Evolutionary conservation across 2,113 vertebrate genomes (phyloP).

Genomic region (Hiodon alosoides): DNA sequence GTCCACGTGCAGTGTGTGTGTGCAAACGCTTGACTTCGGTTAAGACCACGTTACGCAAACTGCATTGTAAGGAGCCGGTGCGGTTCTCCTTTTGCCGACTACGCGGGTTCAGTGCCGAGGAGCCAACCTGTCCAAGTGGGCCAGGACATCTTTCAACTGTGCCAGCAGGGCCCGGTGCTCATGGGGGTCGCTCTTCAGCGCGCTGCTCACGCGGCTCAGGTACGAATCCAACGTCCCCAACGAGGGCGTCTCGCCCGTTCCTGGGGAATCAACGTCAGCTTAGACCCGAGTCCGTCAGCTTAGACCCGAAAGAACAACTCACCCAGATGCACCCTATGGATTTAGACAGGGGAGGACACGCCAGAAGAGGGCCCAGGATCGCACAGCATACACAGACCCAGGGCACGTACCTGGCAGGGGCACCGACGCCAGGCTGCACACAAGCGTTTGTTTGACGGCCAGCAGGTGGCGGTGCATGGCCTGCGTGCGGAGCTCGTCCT

Average conservation of each 20-base stretch:
- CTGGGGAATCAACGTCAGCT: constrained; percentile 48
- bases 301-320: too few relatives aligned
- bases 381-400: not conserved
- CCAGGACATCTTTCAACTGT: constrained; percentile 85
- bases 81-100: not conserved
- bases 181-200: constrained; percentile 81
- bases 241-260: constrained; percentile 86
- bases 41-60: too few relatives aligned
- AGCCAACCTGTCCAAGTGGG: constrained; percentile 82
- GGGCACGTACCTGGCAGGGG: constrained; percentile 78
- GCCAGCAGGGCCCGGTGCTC: constrained; percentile 80
- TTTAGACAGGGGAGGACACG: not conserved
- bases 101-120: not conserved
- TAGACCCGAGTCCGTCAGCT: not conserved
- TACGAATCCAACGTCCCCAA: constrained; percentile 88
- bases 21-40: not conserved
- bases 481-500: constrained; percentile 86
- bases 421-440: constrained; percentile 80
- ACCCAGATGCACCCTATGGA: too few relatives aligned
- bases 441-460: constrained; percentile 82
- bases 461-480: constrained; percentile 85
- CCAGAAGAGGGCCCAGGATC: not conserved
- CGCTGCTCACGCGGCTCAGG: constrained; percentile 82
- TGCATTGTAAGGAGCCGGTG: not conserved
- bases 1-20: not conserved